Evolutionary conservation across 2,113 vertebrate genomes (phyloP).

Genomic region (Stegostoma tigrinum): DNA sequence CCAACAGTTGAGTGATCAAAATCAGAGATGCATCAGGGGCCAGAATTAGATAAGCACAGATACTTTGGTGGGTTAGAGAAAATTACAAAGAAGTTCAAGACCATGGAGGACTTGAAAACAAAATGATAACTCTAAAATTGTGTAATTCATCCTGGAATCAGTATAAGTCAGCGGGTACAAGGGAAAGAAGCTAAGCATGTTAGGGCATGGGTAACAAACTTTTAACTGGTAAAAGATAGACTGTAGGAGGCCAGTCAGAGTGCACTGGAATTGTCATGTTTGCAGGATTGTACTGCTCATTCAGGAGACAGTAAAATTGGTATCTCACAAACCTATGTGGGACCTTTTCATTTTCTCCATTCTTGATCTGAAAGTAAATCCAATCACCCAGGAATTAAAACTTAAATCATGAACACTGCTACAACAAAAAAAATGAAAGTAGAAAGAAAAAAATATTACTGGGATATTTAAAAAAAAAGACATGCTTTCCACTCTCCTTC

Average conservation of each 20-base stretch:
- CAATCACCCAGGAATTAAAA: neutral
- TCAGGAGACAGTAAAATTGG: neutral
- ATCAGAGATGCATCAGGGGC: neutral
- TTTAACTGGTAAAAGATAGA: neutral
- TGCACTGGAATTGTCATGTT: neutral
- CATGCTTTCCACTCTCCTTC: too few species aligned
- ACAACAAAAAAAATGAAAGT: too few species aligned
- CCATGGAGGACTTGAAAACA: neutral
- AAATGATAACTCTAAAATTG: neutral
- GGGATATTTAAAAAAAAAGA: too few species aligned
- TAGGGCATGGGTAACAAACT: neutral
- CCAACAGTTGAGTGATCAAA: neutral
- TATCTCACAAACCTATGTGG: too few species aligned
- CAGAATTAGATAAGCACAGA: neutral
- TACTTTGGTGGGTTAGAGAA: neutral
- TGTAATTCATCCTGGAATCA: neutral
- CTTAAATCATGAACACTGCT: too few species aligned
- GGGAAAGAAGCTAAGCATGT: too few species aligned
- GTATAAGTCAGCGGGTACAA: neutral
- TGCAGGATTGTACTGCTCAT: neutral
- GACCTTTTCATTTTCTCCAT: neutral
- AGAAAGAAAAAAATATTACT: too few species aligned
- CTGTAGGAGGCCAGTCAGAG: neutral
- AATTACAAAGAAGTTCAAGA: neutral
- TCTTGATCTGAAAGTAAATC: neutral